Evolutionary conservation across 2,113 vertebrate species (phyloP).

Genomic region (Lathamus discolor): DNA sequence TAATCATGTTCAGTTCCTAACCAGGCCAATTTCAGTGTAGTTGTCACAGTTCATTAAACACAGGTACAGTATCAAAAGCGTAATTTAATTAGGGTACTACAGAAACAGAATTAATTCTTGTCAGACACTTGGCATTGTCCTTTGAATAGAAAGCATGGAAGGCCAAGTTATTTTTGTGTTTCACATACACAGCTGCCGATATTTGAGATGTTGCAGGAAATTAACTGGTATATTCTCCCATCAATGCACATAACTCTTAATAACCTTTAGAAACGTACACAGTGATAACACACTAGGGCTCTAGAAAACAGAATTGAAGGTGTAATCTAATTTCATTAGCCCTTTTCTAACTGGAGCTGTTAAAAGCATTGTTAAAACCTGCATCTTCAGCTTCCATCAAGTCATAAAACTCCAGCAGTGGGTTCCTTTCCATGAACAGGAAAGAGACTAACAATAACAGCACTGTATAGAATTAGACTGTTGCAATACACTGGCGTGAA

Average conservation of each 20-base stretch:
- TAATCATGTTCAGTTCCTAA: neutral
- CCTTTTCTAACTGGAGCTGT: neutral
- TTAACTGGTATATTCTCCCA: neutral
- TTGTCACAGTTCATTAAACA: neutral
- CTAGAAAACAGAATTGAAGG: neutral
- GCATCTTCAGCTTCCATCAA: neutral
- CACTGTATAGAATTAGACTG: neutral
- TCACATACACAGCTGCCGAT: neutral
- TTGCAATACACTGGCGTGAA: neutral
- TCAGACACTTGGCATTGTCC: neutral
- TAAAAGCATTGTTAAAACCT: neutral
- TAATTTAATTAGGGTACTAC: slow-evolving; percentile 22
- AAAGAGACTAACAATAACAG: neutral
- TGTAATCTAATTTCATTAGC: neutral
- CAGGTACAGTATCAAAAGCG: neutral
- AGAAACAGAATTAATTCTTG: slow-evolving; percentile 20
- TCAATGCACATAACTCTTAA: neutral
- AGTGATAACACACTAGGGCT: neutral
- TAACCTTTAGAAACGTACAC: neutral
- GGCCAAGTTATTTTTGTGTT: slow-evolving; percentile 29
- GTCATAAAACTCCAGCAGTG: neutral
- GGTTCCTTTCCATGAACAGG: neutral
- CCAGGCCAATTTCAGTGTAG: neutral
- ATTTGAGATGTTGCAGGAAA: neutral
- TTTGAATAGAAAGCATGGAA: neutral